Percentiles rank a stretch among this genome's conserved stretches.
Evolutionary conservation across 2,797 vertebrate species (phyloP).

Genomic region (Lacerta viridis): DNA sequence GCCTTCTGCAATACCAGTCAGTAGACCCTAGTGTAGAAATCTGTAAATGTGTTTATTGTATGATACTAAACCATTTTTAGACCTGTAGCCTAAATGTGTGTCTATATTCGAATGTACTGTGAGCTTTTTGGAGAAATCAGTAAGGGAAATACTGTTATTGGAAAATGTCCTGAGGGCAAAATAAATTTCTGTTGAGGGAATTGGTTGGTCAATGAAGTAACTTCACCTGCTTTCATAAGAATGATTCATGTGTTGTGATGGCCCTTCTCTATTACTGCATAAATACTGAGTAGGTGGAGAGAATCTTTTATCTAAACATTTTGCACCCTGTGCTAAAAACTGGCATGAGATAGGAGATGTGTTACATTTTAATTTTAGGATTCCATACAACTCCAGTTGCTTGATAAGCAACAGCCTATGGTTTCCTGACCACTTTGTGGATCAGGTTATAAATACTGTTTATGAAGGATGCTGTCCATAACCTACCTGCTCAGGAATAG

Average conservation of each 20-base stretch:
- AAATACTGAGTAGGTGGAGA: neutral
- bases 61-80: constrained; percentile 14
- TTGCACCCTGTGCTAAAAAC: neutral
- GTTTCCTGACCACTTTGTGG: neutral
- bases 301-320: constrained; percentile 1
- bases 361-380: neutral
- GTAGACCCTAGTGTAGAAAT: neutral
- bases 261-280: neutral
- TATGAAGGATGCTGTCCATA: neutral
- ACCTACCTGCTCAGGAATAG: neutral
- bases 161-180: neutral
- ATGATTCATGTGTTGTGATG: constrained; percentile 3
- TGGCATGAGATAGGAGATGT: neutral
- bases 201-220: neutral
- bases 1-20: neutral
- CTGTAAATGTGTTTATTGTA: neutral
- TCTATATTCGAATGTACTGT: neutral
- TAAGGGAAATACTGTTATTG: constrained; percentile 26
- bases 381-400: neutral
- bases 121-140: neutral
- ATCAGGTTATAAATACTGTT: constrained; percentile 1
- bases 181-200: neutral
- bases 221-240: constrained; percentile 9
- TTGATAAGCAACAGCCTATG: neutral
- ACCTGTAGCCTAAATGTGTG: constrained; percentile 7